phyloP scores from a whole-genome alignment of 2,888 invertebrate species.

The Altica lythri region DNA sequence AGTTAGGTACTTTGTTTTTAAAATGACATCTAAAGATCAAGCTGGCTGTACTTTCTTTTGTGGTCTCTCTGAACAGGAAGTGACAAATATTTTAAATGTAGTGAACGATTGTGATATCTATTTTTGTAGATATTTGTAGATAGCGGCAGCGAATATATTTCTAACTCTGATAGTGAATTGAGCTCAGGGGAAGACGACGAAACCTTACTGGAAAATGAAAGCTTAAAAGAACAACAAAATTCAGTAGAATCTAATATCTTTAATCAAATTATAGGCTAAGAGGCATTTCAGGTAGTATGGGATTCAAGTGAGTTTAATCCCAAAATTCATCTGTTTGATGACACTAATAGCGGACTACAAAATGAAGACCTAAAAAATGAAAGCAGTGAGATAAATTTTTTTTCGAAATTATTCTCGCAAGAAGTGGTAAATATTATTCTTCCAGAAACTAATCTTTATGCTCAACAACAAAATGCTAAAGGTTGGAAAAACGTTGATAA shows the following conservation, averaged over 20 bases:
- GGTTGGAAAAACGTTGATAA: constrained; percentile 14
- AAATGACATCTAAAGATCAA: too few species aligned
- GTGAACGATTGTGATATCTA: too few species aligned
- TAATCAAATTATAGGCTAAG: constrained; percentile 2
- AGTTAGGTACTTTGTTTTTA: too few species aligned
- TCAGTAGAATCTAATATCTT: constrained; percentile 1
- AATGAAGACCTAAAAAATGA: neutral
- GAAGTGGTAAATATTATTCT: constrained; percentile 10
- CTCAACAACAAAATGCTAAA: constrained; percentile 13
- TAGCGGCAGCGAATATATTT: constrained; percentile 10
- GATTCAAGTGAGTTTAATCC: constrained; percentile 4
- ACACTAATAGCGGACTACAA: constrained; percentile 8
- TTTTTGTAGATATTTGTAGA: neutral
- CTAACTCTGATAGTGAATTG: constrained; percentile 10
- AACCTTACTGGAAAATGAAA: too few species aligned
- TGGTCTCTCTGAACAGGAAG: too few species aligned
- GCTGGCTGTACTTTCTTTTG: too few species aligned
- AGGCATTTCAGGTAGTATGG: constrained; percentile 7
- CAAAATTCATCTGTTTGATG: constrained; percentile 7
- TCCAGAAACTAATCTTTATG: constrained; percentile 11
- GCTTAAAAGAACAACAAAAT: constrained; percentile 5
- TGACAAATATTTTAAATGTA: too few species aligned
- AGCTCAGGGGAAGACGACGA: constrained; percentile 2
- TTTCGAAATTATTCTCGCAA: constrained; percentile 5
- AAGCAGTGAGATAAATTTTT: constrained; percentile 4